Conservation (phyloP, 2,113 vertebrate genomes). For the Noturus placidus region DNA sequence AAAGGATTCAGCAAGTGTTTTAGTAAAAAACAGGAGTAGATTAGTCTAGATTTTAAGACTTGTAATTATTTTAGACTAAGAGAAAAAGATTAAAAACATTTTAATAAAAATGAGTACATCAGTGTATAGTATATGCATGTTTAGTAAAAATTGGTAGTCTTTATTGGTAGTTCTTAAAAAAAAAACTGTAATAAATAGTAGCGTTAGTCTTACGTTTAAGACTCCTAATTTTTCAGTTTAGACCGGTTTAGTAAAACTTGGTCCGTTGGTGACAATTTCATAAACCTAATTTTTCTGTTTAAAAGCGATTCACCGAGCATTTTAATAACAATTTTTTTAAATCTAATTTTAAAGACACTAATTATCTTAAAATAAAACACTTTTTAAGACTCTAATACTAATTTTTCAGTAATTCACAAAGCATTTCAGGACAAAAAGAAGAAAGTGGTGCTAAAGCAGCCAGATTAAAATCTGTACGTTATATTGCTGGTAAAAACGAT, state of each 20-base stretch:
- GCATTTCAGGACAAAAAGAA: neutral
- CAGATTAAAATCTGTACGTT: neutral
- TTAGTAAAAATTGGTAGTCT: neutral
- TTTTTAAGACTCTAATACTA: neutral
- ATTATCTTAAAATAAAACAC: neutral
- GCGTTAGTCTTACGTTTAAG: neutral
- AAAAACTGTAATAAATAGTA: neutral
- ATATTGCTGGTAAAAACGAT: neutral
- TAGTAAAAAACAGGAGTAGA: neutral
- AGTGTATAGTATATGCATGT: neutral
- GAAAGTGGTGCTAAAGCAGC: neutral
- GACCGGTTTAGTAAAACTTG: neutral
- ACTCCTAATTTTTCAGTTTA: neutral
- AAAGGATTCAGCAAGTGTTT: neutral
- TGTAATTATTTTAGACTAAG: neutral
- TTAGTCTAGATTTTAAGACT: neutral
- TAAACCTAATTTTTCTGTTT: neutral
- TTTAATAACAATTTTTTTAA: neutral
- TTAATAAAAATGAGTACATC: neutral
- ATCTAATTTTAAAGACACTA: neutral
- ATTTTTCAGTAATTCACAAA: neutral
- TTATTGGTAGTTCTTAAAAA: no score
- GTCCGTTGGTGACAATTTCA: neutral
- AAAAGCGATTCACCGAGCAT: neutral
- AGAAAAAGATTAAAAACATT: neutral